phyloP scores from a whole-genome alignment of 2,797 vertebrate species.

The Artibeus lituratus region DNA sequence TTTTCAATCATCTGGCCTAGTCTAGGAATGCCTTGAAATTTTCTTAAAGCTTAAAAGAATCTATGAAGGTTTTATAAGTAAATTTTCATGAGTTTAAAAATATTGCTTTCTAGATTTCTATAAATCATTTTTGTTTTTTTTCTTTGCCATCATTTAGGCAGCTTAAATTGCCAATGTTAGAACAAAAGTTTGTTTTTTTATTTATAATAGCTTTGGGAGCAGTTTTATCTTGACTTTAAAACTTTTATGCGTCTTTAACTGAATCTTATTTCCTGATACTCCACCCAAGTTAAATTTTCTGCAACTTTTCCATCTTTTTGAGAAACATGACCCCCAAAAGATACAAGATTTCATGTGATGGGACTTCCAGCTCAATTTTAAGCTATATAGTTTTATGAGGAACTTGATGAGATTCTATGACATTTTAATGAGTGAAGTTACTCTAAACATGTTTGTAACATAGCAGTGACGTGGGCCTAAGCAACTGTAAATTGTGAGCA shows the following conservation, averaged over 20 bases:
- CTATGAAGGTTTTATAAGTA: background rate
- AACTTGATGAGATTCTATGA: background rate
- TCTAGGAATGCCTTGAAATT: background rate
- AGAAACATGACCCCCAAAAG: background rate
- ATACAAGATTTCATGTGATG: background rate
- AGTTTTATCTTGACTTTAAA: background rate
- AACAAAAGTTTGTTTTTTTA: constrained; percentile 23
- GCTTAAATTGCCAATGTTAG: constrained; percentile 11
- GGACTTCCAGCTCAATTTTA: background rate
- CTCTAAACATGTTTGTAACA: background rate
- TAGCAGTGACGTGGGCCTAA: background rate
- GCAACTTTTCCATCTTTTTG: background rate
- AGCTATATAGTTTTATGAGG: background rate
- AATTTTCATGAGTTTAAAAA: constrained; percentile 31
- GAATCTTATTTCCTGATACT: background rate
- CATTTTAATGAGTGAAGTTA: background rate
- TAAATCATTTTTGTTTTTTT: background rate
- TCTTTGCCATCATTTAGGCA: background rate
- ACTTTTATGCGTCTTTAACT: background rate
- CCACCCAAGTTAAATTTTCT: background rate
- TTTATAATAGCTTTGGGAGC: constrained; percentile 33
- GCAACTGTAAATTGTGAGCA: background rate
- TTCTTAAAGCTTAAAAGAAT: constrained; percentile 21
- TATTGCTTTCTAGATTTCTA: background rate
- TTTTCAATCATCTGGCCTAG: background rate